Base-by-base conservation (phyloP, 1,140 invertebrate species). In the Brevipalpus yothersi region DNA sequence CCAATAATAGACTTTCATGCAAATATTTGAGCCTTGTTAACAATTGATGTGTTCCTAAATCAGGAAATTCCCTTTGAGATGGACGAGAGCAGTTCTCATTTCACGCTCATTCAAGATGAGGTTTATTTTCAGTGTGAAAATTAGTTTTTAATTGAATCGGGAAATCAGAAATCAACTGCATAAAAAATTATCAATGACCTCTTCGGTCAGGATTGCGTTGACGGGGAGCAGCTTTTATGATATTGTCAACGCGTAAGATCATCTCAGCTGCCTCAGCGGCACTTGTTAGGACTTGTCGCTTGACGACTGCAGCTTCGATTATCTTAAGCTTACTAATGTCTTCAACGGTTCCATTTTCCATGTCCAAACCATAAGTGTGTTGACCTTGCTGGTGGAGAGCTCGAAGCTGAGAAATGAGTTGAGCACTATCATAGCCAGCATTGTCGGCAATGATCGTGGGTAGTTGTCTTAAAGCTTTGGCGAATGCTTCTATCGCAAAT, bases 181-280 rank as follows among this genome's bases (percentile, higher is more conserved):
- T 31, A 31, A 31, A 31, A 31, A 31, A 31, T 31, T 31, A 31
- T 55, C 63, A 92, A 58, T 81, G 82, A 65, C 86, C 80, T 66
- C 84, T 78, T 56, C 71, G 67, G 71, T 98, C 94, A 60, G 81
- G 81, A 0, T 80, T 79, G 56, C 95, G 81, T 67, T 83, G 83
- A 61, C 95, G 79, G 2, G 95, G 95, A 41, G 93, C 92, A 43
- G 89, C 79, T 69, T 83, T 91, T 31, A 99, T 82, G 61, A 99
- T 98, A 72, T 94, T 82, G 71, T 99, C 95, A 2, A 99, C 94
- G 51, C 95, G 80, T 10, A 99, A 74, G 68, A 99, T 97, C 86
- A 98, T 93, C 75, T 98, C 95, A 0, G 94, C 93, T 4, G 94
- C 94, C 75, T 99, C 95, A 0, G 90, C 74, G 7, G 92, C 95